Evolutionary conservation across 2,888 invertebrate species (phyloP).

Genomic region (Zele albiditarsus): DNA sequence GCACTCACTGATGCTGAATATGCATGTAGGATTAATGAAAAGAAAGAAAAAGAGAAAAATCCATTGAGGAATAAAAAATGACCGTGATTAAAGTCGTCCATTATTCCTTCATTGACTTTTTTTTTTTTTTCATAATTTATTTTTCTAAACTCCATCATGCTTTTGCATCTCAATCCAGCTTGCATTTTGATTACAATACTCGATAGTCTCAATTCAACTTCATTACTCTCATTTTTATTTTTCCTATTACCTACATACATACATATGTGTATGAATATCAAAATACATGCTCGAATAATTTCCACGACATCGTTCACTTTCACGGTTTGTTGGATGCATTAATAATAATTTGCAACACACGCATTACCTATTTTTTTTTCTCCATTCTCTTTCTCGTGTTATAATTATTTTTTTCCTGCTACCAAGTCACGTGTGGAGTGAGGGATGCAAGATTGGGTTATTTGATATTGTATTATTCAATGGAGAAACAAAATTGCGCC

Average conservation of each 20-base stretch:
- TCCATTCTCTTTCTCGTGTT: background rate
- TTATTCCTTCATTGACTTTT: background rate
- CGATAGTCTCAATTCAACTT: constrained; percentile 1
- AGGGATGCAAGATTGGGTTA: background rate
- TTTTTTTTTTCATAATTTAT: background rate
- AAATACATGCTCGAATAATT: background rate
- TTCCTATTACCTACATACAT: background rate
- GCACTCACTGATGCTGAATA: background rate
- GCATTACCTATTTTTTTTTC: background rate
- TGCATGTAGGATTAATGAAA: background rate
- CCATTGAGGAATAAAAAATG: background rate
- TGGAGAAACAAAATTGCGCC: constrained; percentile 42
- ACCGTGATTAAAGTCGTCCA: background rate
- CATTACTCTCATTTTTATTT: background rate
- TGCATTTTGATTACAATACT: background rate
- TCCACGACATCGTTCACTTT: background rate
- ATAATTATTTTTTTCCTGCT: background rate
- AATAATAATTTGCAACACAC: background rate
- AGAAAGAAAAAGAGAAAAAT: background rate
- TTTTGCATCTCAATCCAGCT: background rate
- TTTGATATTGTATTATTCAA: constrained; percentile 6
- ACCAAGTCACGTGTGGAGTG: background rate
- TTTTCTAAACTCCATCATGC: background rate
- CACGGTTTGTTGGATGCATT: background rate
- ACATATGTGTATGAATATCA: background rate